phyloP scores from a whole-genome alignment of 2,888 invertebrate genomes.

The Scaptomyza polygonia region DNA sequence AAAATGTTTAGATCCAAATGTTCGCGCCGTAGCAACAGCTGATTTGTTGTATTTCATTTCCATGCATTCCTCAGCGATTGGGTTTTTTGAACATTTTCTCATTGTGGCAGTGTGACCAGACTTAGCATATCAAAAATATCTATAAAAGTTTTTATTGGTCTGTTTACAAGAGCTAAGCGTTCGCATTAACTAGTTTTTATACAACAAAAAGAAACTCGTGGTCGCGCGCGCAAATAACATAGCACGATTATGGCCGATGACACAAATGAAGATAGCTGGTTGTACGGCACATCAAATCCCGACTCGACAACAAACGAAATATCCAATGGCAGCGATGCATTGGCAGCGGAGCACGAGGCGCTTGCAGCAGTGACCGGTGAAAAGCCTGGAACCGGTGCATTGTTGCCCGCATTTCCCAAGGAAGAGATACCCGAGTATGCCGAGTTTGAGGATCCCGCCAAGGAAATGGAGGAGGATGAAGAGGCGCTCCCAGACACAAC shows the following conservation, averaged over 20 bases:
- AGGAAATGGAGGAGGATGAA: conserved; percentile 83
- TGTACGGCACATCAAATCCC: conserved; percentile 91
- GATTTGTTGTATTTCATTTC: conserved; percentile 22
- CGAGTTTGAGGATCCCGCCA: conserved; percentile 83
- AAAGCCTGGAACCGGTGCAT: conserved; percentile 35
- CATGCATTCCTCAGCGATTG: conserved; percentile 4
- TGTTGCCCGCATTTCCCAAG: conserved; percentile 48
- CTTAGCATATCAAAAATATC: not conserved
- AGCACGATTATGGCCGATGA: conserved; percentile 86
- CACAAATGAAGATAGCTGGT: conserved; percentile 93
- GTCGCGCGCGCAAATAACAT: conserved; percentile 13
- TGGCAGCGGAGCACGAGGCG: conserved; percentile 68
- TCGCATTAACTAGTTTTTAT: conserved; percentile 30
- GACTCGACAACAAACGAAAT: conserved; percentile 82
- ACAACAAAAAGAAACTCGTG: conserved; percentile 39
- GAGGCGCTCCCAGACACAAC: conserved; percentile 78
- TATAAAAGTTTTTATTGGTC: conserved; percentile 13
- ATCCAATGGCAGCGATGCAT: conserved; percentile 57
- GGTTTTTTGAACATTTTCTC: conserved; percentile 13
- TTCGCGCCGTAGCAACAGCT: conserved; percentile 31
- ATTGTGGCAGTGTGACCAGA: conserved; percentile 36
- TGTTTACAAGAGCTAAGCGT: conserved; percentile 51
- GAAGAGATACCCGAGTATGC: conserved; percentile 66
- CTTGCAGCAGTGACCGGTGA: conserved; percentile 57
- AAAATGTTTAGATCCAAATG: not conserved